phyloP scores from a whole-genome alignment of 2,797 vertebrate genomes.

The Chromobotia macracanthus region DNA sequence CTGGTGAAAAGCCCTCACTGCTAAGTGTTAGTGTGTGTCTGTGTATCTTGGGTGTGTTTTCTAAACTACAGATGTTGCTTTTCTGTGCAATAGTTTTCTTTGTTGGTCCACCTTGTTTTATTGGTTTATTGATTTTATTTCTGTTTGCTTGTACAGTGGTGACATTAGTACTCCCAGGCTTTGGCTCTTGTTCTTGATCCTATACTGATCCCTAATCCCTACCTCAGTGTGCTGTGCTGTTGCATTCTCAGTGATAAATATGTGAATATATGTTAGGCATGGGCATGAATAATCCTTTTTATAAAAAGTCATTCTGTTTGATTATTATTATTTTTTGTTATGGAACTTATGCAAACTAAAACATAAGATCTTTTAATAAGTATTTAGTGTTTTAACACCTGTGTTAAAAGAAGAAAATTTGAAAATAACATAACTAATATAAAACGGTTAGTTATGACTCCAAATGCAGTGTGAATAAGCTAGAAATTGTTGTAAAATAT shows the following conservation, averaged over 20 bases:
- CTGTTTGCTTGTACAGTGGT: constrained; percentile 32
- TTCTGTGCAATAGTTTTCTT: constrained; percentile 11
- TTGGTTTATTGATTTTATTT: constrained; percentile 28
- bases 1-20: constrained; percentile 45
- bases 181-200: constrained; percentile 29
- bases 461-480: not conserved
- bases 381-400: no score
- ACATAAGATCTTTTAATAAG: not conserved
- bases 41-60: constrained; percentile 37
- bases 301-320: not conserved
- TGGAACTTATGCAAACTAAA: not conserved
- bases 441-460: not conserved
- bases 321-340: not conserved
- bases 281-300: not conserved
- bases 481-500: not conserved
- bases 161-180: constrained; percentile 12
- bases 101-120: constrained; percentile 10
- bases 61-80: constrained; percentile 19
- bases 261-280: not conserved
- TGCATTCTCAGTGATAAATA: not conserved
- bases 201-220: not conserved
- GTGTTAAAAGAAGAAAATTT: no score
- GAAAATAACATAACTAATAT: not conserved
- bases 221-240: constrained; percentile 13
- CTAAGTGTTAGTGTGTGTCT: constrained; percentile 36